Percentiles rank a stretch among this genome's conserved stretches.
Conservation (phyloP, 1,140 invertebrate genomes). For the Leptestheria dahalacensis region DNA sequence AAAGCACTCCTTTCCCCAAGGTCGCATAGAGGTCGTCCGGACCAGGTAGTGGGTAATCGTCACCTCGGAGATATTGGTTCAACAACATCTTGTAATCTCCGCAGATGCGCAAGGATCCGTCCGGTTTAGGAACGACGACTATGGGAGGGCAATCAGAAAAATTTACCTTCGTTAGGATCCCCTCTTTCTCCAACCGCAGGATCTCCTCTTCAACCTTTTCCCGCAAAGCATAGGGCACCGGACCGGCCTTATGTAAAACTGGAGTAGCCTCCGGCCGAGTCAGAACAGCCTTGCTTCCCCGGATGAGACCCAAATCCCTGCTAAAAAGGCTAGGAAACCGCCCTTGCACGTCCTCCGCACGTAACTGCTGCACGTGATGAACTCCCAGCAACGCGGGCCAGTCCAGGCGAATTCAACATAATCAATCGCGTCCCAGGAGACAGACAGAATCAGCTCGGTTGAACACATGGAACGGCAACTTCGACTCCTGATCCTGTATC, state of each 20-base stretch:
- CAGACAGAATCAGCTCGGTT: not conserved
- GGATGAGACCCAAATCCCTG: not conserved
- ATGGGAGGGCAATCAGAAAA: slow-evolving; percentile 27
- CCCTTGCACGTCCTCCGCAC: not conserved
- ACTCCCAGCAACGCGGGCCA: no score
- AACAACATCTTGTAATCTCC: slow-evolving; percentile 29
- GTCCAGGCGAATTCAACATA: no score
- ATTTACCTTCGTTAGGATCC: slow-evolving; percentile 20
- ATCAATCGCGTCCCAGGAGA: not conserved
- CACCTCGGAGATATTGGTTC: slow-evolving; percentile 22
- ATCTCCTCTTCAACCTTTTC: not conserved
- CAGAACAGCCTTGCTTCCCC: no score
- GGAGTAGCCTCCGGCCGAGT: no score
- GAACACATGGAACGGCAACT: not conserved
- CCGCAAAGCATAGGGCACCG: slow-evolving; percentile 8
- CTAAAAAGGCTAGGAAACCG: slow-evolving; percentile 2
- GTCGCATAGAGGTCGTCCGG: slow-evolving; percentile 21
- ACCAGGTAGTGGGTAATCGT: slow-evolving; percentile 22
- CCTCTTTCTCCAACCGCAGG: slow-evolving; percentile 17
- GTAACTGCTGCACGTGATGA: not conserved
- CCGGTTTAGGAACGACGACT: slow-evolving; percentile 27
- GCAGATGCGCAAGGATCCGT: slow-evolving; percentile 26
- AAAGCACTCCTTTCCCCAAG: slow-evolving; percentile 19
- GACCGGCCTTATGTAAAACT: slow-evolving; percentile 4
- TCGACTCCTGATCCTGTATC: not conserved